Evolutionary conservation across 2,113 vertebrate species (phyloP), one percentile per base, ranked within the genome.

Genomic region (Pseudolaguvia tuberculata): DNA sequence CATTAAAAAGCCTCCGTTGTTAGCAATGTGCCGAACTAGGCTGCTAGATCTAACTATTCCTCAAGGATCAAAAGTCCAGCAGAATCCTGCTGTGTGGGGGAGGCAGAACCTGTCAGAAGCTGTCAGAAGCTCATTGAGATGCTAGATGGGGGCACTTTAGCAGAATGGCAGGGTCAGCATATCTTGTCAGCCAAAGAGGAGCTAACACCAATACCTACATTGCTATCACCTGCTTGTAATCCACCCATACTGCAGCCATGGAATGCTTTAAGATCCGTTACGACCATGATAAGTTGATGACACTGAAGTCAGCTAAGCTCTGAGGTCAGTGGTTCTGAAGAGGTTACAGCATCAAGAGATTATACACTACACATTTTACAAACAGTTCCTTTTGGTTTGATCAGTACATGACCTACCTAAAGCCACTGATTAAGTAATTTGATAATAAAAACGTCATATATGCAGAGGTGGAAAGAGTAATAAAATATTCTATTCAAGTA

Each of bases 81-180:
- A 77, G 23, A 45, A 70, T 62, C 47, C 66, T 53, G 74, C 65
- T 70, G 70, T 70, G 61, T 74, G 75, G 35, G 62, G 73, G 50
- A 56, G 59, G 61, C 21, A 45, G 75, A 76, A 52, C 73, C 72
- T 82, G 76, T 78, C 78, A 75, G 73, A 77, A 18, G 53, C 72
- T 82, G 76, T 78, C 78, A 75, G 73, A 77, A 18, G 53, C 72
- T 82, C 73, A 77, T 77, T 79, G 79, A 75, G 68, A 78, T 80
- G 73, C 72, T 59, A 45, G 71, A 59, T 72, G 72, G 79, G 62
- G 63, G 50, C 74, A 72, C 50, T 66, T 42, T 77, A 69, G 72
- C 79, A 79, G 72, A 79, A 81, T n/a, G 63, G 58, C 63, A 63
- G 77, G 81, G 83, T 83, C 81, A 84, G 83, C 83, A 84, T 78